Conservation (phyloP, 2,888 invertebrate species). For the Troilus luridus region DNA sequence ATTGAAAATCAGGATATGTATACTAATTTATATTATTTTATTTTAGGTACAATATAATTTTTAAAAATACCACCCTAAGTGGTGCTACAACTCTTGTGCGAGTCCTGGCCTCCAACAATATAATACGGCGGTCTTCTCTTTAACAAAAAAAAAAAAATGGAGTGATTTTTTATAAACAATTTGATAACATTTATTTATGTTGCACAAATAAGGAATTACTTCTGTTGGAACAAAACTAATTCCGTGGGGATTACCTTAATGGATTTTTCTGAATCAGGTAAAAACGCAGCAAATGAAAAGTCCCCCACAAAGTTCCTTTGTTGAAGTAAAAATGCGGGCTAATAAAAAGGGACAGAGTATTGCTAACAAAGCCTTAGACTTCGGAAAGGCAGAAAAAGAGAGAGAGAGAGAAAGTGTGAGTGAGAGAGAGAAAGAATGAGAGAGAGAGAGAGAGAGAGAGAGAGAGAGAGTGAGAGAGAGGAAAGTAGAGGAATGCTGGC, state of each 20-base stretch:
- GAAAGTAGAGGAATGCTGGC: neutral
- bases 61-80: no score
- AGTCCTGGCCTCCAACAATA: no score
- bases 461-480: neutral
- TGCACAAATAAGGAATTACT: neutral
- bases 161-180: neutral
- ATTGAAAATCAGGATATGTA: no score
- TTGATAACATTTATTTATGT: neutral
- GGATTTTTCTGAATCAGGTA: neutral
- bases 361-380: neutral
- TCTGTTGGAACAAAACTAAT: neutral
- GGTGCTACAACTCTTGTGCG: no score
- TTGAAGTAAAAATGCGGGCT: neutral
- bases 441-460: neutral
- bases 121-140: no score
- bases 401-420: neutral
- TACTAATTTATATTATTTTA: no score
- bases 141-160: no score
- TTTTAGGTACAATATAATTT: no score
- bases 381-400: no score
- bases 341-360: neutral
- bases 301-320: constrained; percentile 12
- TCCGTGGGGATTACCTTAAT: neutral
- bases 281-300: constrained; percentile 7
- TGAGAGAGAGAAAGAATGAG: neutral